Evolutionary conservation across 2,113 vertebrate species (phyloP), one percentile per base, ranked within the genome.

Genomic region (Vidua chalybeata): DNA sequence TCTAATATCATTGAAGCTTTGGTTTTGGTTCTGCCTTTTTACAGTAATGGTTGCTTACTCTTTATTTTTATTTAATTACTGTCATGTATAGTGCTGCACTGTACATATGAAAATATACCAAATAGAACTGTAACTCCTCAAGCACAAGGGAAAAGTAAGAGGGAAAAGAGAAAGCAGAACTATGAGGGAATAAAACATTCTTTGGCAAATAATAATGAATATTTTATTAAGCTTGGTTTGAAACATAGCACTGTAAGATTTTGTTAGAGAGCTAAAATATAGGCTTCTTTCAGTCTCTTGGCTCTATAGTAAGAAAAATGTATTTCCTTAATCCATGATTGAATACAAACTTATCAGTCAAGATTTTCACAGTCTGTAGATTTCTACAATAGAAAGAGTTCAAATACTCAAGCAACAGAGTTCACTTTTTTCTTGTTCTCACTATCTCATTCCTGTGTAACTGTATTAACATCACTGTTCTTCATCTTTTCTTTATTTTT

Each of bases 201-300:
- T 52, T 81, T 84, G 61, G 41, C 52, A 94, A 95, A 89, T 68
- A 92, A 68, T 81, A 86, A 92, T 82, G 62, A 92, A 67, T 95
- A 61, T 94, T 92, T 93, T 51, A 91, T 77, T 79, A 66, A 59
- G 21, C n/a, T 74, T 87, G 46, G 66, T 93, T 85, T 93, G 85
- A 91, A 80, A 59, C 15, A 19, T 5, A 69, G 22, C 51, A 58
- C 39, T 76, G 46, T 84, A 84, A 46, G n/a, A 30, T 56, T 77
- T 56, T 79, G 5, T 75, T 61, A 48, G 26, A 95, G 49, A 16
- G 6, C 13, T 71, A 31, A 30, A 71, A 81, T 66, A 51, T 20
- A 72, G 61, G 33, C 35, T 84, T 48, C 59, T 66, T 83, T 77
- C 52, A 71, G 31, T 67, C 35, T 80, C 63, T 78, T 78, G 37